A percentile compares a stretch with the other conserved stretches of the same genome.
Evolutionary conservation across 2,113 vertebrate species (phyloP).

Genomic region (Sinocyclocheilus grahami): DNA sequence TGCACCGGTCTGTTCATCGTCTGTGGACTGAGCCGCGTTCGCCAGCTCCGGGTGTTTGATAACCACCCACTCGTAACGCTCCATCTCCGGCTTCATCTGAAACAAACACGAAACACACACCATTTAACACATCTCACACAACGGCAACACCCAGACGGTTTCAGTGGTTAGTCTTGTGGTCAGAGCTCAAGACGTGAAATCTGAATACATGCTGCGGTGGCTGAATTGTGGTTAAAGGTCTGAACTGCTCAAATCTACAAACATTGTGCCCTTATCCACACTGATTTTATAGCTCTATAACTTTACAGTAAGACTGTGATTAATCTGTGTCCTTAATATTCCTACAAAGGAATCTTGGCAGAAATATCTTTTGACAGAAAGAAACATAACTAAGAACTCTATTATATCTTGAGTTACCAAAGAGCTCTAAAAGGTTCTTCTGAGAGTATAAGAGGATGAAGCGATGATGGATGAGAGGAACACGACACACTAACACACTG

Average conservation of each 20-base stretch:
- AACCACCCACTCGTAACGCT: constrained; percentile 96
- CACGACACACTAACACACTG: neutral
- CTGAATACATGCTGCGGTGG: neutral
- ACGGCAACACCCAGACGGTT: neutral
- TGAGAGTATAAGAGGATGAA: neutral
- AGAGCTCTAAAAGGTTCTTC: neutral
- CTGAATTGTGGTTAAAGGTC: neutral
- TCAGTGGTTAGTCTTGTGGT: neutral
- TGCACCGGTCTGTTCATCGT: constrained; percentile 28
- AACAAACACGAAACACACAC: neutral
- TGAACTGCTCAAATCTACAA: neutral
- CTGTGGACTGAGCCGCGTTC: constrained; percentile 47
- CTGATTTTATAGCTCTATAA: neutral
- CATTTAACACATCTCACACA: neutral
- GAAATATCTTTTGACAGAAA: neutral
- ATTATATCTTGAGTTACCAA: neutral
- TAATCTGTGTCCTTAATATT: neutral
- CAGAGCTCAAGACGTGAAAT: neutral
- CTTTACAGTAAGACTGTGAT: neutral
- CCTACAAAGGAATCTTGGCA: neutral
- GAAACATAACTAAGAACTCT: neutral
- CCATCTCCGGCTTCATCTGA: constrained; percentile 95
- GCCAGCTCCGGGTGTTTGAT: constrained; percentile 93
- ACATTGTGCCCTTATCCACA: neutral
- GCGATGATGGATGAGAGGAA: neutral